A percentile compares a stretch with the other conserved stretches of the same genome.
These are phyloP conservation scores for Criorhina ranunculi DNA, from an alignment of 2,888 invertebrate species.

Conservation along the genomic window DNA sequence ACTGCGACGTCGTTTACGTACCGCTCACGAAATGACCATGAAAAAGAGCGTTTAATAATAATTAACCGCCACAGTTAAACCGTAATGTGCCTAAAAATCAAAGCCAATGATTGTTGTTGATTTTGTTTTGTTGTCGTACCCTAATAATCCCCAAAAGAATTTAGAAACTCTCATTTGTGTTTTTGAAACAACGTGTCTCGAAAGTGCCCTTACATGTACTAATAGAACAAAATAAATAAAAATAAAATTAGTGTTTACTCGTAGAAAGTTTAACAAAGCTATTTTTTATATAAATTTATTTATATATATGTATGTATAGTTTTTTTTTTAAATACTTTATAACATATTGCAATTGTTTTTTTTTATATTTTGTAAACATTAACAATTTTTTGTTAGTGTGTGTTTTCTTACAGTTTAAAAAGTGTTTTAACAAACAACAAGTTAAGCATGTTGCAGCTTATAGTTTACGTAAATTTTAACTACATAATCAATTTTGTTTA, in stretches of 20 bases:
- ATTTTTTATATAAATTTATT: conserved; percentile 75
- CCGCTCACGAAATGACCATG: conserved; percentile 93
- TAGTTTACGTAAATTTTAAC: conserved; percentile 48
- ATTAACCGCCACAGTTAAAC: conserved; percentile 9
- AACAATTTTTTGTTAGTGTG: conserved; percentile 71
- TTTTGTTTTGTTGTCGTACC: conserved; percentile 35
- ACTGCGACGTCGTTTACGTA: conserved; percentile 94
- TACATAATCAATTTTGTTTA: conserved; percentile 46
- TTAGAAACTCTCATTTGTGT: conserved; percentile 10
- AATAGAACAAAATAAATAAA: conserved; percentile 6
- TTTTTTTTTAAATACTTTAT: conserved; percentile 57
- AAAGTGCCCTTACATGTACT: conserved; percentile 65
- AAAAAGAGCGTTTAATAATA: conserved; percentile 84
- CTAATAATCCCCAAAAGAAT: conserved; percentile 8
- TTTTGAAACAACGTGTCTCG: conserved; percentile 44
- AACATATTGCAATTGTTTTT: conserved; percentile 58
- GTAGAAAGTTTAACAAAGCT: conserved; percentile 39
- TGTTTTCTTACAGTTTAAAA: conserved; percentile 51
- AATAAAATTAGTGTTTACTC: conserved; percentile 16
- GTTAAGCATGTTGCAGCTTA: conserved; percentile 65
- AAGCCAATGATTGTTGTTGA: conserved; percentile 52
- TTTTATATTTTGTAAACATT: conserved; percentile 42
- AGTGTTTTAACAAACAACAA: conserved; percentile 68
- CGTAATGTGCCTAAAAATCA: conserved; percentile 50
- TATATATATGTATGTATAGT: conserved; percentile 56